Percentiles rank a stretch among this genome's conserved stretches.
Conservation (phyloP, 2,113 vertebrate species). For the Pseudorasbora parva region DNA sequence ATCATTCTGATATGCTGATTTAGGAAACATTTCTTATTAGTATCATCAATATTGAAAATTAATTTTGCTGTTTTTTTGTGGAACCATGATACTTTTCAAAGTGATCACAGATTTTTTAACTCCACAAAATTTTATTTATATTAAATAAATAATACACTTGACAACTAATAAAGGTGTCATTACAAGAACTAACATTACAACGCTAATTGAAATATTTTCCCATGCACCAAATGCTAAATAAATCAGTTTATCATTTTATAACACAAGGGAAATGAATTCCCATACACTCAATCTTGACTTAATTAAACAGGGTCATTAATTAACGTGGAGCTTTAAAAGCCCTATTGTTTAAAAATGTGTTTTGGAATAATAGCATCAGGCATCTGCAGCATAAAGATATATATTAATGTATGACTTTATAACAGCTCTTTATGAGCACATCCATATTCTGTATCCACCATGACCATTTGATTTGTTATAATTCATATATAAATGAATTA, state of each 20-base stretch:
- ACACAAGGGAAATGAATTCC: conserved; percentile 46
- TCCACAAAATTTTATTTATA: not conserved
- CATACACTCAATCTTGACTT: conserved; percentile 60
- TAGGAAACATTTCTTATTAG: not conserved
- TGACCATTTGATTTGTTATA: not conserved
- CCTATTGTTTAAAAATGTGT: conserved; percentile 63
- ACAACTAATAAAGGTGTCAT: conserved; percentile 2
- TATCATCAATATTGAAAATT: not conserved
- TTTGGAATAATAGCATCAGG: conserved; percentile 65
- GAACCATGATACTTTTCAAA: not conserved
- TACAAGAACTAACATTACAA: conserved; percentile 11
- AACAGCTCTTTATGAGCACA: not conserved
- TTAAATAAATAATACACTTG: not conserved
- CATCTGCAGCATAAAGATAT: conserved; percentile 46
- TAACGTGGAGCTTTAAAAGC: conserved; percentile 63
- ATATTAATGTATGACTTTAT: not conserved
- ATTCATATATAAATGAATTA: not conserved
- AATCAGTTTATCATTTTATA: conserved; percentile 45
- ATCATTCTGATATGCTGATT: not conserved
- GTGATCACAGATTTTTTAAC: not conserved
- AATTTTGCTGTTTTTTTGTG: no score
- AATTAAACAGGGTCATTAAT: conserved; percentile 72
- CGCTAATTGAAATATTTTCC: conserved; percentile 13
- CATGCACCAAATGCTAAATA: not conserved
- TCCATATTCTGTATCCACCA: not conserved